Evolutionary conservation across 2,797 vertebrate genomes (phyloP), one percentile per base, ranked within the genome.

Genomic region (Corythornis leucogaster): DNA sequence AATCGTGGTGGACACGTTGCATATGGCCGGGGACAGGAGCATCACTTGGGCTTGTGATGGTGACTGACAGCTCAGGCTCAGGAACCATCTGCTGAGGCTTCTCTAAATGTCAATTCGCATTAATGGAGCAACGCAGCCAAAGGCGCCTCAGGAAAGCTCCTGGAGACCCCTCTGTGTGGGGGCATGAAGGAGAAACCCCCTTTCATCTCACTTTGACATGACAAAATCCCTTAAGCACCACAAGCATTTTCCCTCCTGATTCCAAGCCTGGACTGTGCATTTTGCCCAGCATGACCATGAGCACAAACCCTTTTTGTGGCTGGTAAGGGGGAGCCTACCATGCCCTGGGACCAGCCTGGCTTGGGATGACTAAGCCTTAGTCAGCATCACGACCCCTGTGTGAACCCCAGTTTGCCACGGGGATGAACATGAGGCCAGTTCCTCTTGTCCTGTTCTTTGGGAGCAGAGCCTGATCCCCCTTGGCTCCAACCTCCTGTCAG

Each of bases 31-130:
- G 68, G 83, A 78, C 54, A 26, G 28, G 50, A 79, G 87, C 8
- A 3, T 71, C 38, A 69, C 64, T 73, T 5, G 84, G 83, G 80
- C 85, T 95, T 90, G 87, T 79, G 25, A 38, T 12, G 53, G 68
- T 55, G 87, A 91, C 75, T 70, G 86, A 92, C 76, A 75, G 80
- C 90, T 79, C 21, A 38, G 85, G 67, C 88, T 96, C 62, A 22
- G 55, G 40, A 81, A 83, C 94, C 97, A 97, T 97, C 97, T 97
- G 97, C 55, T 92, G 70, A 50, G 54, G 76, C 73, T 81, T 89
- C 76, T 35, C 84, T 26, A 28, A 54, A 80, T 53, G 81, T 93
- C 94, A 94, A 0, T 74, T 87, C 16, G 5, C 85, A 89, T 96
- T 96, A 90, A 77, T 40, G 67, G 94, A 96, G 89, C 76, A 64